Base-by-base conservation (phyloP, 2,888 invertebrate species). In the Drosophila pseudotalamancana region DNA sequence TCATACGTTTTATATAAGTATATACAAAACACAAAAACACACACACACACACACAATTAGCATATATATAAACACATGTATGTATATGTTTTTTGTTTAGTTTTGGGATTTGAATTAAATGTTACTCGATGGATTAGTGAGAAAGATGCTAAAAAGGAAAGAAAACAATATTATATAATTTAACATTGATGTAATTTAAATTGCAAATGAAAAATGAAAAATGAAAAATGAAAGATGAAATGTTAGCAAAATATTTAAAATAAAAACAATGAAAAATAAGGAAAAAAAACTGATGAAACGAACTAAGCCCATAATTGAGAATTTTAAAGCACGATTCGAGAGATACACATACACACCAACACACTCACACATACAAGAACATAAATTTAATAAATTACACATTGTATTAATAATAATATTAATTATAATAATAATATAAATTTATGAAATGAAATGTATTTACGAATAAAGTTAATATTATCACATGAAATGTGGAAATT, bases 381-480 rank as follows among this genome's bases (percentile, higher is more conserved):
- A 49, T 27, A 79, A 66, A 88, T 78, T 70, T 69, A 87, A 78
- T 77, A 72, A 82, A 79, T 76, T 81, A 88, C 78, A 88, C 85
- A 81, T 76, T 81, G 82, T 84, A 88, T 77, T 69, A 85, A 76
- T 55, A 64, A 65, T 70, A 76, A 78, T 62, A 72, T 11, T 49
- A 45, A 49, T 23, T 75, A 72, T 49, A 68, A 67, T 54, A 72
- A 76, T 63, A 75, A 80, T 63, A 84, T 87, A 73, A 80, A 85
- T 72, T 75, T 76, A 71, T 77, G 74, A 80, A 80, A 80, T 80
- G 81, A 83, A 66, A 80, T 84, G 78, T 83, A 83, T 87, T 83
- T 83, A 88, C 87, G 78, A 81, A 77, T 82, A 80, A 77, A 72
- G 85, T 75, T 77, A 82, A 81, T 81, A 83, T 89, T 86, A 88